Evolutionary conservation across 37 sponge, comb jelly and placozoan species (phyloP).

Genomic region (Halisarca cf. caerulea): DNA sequence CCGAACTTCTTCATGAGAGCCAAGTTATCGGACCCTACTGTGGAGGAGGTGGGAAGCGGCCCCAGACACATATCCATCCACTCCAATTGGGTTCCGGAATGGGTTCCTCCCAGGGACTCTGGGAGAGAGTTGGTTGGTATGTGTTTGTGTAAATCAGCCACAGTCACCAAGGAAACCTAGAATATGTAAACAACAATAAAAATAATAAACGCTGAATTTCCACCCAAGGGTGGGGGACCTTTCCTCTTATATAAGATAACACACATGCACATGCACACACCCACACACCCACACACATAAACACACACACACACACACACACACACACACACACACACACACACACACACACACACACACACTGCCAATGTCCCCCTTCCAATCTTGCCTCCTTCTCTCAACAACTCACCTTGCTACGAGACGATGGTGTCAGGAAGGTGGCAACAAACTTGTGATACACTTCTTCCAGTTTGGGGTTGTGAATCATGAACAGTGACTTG

Average conservation of each 20-base stretch:
- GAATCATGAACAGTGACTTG: conserved; percentile 1
- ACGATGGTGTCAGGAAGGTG: background rate
- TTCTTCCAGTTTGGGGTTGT: conserved; percentile 12
- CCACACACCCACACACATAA: too few relatives aligned
- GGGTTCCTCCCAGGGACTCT: conserved; percentile 21
- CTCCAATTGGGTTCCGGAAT: background rate
- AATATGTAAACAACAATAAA: background rate
- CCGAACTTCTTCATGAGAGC: background rate
- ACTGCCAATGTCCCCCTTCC: too few relatives aligned
- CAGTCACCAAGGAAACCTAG: background rate
- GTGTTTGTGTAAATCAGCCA: background rate
- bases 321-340: too few relatives aligned
- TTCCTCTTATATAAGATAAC: too few relatives aligned
- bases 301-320: too few relatives aligned
- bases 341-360: too few relatives aligned
- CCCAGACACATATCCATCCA: conserved; percentile 39
- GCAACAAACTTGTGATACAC: conserved; percentile 13
- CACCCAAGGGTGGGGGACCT: too few relatives aligned
- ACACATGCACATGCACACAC: too few relatives aligned
- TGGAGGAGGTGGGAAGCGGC: background rate
- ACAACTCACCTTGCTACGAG: background rate
- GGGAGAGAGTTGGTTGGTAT: background rate
- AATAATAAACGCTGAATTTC: background rate
- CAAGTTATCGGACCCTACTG: background rate
- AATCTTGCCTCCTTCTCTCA: too few relatives aligned